Evolutionary conservation across 2,797 vertebrate species (phyloP).

Genomic region (Lacerta agilis): DNA sequence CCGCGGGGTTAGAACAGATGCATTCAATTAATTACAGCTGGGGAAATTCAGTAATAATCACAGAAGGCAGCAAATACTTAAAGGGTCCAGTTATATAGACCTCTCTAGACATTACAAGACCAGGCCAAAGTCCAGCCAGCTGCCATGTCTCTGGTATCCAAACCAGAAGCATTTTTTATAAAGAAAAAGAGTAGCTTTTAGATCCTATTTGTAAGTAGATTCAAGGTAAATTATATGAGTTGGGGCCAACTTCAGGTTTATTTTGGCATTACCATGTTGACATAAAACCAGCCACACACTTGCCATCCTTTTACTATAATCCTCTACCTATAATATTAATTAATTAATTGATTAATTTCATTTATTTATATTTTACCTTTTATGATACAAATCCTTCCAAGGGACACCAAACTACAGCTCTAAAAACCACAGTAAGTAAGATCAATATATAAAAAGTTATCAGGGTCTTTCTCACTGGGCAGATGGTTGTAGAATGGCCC

Average conservation of each 20-base stretch:
- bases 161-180: neutral
- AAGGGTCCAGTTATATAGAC: conserved; percentile 42
- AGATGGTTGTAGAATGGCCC: no score
- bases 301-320: neutral
- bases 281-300: neutral
- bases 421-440: no score
- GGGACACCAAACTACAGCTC: no score
- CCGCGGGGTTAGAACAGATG: conserved; percentile 87
- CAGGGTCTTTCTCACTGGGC: no score
- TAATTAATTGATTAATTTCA: no score
- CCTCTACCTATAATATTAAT: neutral
- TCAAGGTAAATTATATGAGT: neutral
- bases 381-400: neutral
- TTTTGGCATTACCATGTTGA: neutral
- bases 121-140: neutral
- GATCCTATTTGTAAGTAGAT: no score
- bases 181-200: neutral
- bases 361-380: no score
- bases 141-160: neutral
- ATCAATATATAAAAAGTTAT: no score
- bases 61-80: conserved; percentile 45
- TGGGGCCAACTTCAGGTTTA: neutral
- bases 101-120: neutral
- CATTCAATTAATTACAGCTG: conserved; percentile 90
- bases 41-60: conserved; percentile 76